Base-by-base conservation (phyloP, 2,888 invertebrate genomes). In the Epinotia demarniana region DNA sequence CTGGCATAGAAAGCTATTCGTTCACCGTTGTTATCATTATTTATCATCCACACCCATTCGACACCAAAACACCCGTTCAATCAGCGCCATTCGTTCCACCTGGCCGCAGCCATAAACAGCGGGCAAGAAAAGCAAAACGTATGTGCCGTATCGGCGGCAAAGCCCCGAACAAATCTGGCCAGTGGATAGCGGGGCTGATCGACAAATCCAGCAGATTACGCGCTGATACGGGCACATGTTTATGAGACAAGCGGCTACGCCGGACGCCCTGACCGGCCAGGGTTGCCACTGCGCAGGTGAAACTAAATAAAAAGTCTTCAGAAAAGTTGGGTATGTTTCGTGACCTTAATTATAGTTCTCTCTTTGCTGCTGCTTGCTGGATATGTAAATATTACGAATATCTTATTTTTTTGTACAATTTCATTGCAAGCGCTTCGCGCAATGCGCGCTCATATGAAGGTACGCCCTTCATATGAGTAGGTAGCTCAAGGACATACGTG, bases 161-260 rank as follows among this genome's bases (percentile, higher is more conserved):
- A 92, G 91, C 93, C 92, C 85, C 81, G 90, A 89, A 93, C 93
- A 94, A 93, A 93, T 93, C 92, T 93, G 90, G 89, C 82, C 91
- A 90, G 88, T 88, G 93, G 93, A 92, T 92, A 92, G 89, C 91
- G 85, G 87, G 89, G 83, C 92, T 94, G 93, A 94, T 94, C 94
- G 94, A 94, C 94, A 94, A 94, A 94, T 94, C 94, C 94, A 85
- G 84, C 86, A 94, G 94, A 94, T 94, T 94, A 94, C 93, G 88
- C 91, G 90, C 92, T 93, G 94, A 94, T 94, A 94, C 94, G 85
- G 84, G 89, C 84, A 82, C 90, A 92, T 92, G 93, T 93, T 93
- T 94, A 93, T 92, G 92, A 92, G 93, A 91, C 92, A 91, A 88
- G 83, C 83, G 81, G 84, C 85, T 84, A 81, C 81, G 83, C 89